Evolutionary conservation across 2,113 vertebrate species (phyloP), one percentile per base, ranked within the genome.

Genomic region (Siniperca chuatsi): DNA sequence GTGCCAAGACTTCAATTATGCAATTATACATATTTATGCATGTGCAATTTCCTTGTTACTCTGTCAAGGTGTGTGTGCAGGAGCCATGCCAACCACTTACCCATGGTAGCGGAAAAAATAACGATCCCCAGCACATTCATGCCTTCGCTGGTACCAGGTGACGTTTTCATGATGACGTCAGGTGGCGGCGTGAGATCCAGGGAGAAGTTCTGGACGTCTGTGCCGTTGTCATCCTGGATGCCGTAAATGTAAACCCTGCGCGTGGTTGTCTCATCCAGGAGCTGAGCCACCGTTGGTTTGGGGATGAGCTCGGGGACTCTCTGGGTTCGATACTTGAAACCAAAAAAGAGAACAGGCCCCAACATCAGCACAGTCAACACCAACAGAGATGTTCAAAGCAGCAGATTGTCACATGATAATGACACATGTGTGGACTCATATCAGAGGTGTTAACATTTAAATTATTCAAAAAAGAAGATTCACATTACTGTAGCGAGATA

Each of bases 101-200:
- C 98, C 98, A 99, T 99, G 0, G 97, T 99, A 58, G 98, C 97
- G 1, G 98, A 99, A 93, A 99, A 99, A 89, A 99, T 99, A 77
- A 99, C 98, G 2, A 99, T 99, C 33, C 98, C 98, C n/a, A 99
- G 94, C 23, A 99, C 98, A 0, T 99, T 99, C 97, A 99, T 99
- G 94, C 98, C 98, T 0, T 99, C 98, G 0, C 97, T 99, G 62
- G 97, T 97, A 25, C 97, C 98, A 0, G 98, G 97, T 4, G 97
- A 97, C 0, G 97, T 98, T 78, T 97, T 97, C 95, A 99, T 97
- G 74, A 97, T 90, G 74, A 99, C 96, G 77, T 99, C 97, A 0
- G 98, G 98, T 0, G 98, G 96, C 0, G 98, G 98, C 1, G 97
- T 99, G 76, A 99, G 96, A 78, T 99, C 98, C 92, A 99, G 92